Percentiles rank a stretch among this genome's conserved stretches.
These are phyloP conservation scores for Crypturellus tataupa DNA, from an alignment of 2,797 vertebrate genomes.

Conservation along the genomic window DNA sequence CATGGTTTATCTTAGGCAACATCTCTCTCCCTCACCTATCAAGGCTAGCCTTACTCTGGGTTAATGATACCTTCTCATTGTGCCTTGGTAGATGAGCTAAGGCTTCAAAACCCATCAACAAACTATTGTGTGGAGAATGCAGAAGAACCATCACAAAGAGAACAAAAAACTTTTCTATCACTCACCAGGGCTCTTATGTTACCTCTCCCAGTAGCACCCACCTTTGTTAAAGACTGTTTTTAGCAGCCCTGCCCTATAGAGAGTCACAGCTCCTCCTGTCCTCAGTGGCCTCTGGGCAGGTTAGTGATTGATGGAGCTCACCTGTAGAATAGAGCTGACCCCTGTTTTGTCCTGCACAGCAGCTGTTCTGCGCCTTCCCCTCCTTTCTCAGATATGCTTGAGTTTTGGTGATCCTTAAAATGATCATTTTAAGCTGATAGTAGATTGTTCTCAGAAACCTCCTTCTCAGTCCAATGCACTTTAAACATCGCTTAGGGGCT, in stretches of 20 bases:
- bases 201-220: fast-evolving
- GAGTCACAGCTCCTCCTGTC: background rate
- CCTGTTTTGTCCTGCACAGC: background rate
- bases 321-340: background rate
- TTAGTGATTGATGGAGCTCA: background rate
- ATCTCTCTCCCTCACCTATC: no score
- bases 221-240: background rate
- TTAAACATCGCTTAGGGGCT: background rate
- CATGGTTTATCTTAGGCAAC: background rate
- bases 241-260: background rate
- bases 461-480: background rate
- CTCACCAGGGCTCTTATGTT: background rate
- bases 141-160: fast-evolving
- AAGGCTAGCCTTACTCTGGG: fast-evolving
- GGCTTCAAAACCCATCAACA: background rate
- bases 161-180: fast-evolving
- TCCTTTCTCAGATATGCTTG: background rate
- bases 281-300: fast-evolving
- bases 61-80: fast-evolving
- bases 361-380: background rate
- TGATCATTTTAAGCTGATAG: background rate
- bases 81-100: background rate
- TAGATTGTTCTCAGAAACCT: background rate
- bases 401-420: background rate
- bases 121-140: background rate